Conservation (phyloP, 2,888 invertebrate species). For the Xanthorhoe spadicearia region DNA sequence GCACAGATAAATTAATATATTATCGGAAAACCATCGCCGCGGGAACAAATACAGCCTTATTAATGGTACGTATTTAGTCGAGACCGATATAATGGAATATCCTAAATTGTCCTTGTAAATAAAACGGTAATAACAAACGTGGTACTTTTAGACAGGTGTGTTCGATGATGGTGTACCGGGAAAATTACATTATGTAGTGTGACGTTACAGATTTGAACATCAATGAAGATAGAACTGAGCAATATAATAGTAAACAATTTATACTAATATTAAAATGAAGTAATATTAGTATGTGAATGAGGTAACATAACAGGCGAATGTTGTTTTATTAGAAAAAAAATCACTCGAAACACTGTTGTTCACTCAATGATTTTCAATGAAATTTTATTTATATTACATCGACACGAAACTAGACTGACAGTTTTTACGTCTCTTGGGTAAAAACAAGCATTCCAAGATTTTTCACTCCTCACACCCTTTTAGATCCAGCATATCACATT, state of each 20-base stretch:
- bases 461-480: slow-evolving; percentile 14
- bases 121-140: not conserved
- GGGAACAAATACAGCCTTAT: not conserved
- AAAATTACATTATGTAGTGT: no score
- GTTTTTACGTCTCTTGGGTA: not conserved
- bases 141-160: not conserved
- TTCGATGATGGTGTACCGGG: not conserved
- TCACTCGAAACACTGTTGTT: no score
- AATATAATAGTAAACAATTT: no score
- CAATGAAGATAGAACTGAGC: no score
- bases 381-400: no score
- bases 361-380: no score
- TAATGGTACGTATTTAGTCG: not conserved
- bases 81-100: not conserved
- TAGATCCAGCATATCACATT: slow-evolving; percentile 37
- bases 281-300: no score
- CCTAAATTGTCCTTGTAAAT: not conserved
- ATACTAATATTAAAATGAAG: no score
- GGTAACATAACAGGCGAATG: no score
- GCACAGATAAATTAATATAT: not conserved
- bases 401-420: not conserved
- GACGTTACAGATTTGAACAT: no score
- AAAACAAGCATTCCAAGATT: slow-evolving; percentile 3
- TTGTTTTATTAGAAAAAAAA: no score
- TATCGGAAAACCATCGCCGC: not conserved